phyloP scores from a whole-genome alignment of 2,113 vertebrate genomes.

The Promerops cafer region DNA sequence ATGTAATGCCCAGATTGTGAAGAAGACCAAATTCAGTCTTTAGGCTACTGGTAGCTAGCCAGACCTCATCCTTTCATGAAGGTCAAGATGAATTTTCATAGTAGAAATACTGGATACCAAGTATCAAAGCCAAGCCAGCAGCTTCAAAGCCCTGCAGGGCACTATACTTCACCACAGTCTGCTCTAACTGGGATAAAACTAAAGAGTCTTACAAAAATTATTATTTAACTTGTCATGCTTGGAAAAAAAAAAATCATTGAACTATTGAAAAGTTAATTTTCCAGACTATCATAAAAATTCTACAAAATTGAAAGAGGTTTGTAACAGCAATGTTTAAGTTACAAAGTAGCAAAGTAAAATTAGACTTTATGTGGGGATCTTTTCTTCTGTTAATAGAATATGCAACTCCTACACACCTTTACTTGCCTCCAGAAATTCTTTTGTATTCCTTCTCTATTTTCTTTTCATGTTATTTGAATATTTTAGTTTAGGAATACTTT shows the following conservation, averaged over 20 bases:
- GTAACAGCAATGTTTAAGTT: neutral
- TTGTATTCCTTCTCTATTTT: neutral
- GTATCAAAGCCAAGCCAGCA: neutral
- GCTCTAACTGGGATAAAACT: neutral
- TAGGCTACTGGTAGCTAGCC: neutral
- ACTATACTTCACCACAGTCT: neutral
- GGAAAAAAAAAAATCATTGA: neutral
- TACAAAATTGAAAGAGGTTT: neutral
- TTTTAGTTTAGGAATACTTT: neutral
- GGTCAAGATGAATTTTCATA: neutral
- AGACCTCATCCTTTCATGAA: neutral
- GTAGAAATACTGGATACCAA: neutral
- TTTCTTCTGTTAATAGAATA: neutral
- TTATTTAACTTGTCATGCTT: neutral
- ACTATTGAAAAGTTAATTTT: neutral
- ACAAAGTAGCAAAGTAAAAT: slow-evolving; percentile 1
- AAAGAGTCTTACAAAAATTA: neutral
- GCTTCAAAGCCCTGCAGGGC: neutral
- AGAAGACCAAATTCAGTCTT: neutral
- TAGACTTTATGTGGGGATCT: neutral
- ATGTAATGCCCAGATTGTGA: neutral
- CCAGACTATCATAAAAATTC: neutral
- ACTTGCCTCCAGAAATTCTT: neutral
- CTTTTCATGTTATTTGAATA: neutral
- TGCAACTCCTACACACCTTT: neutral